A percentile compares a stretch with the other conserved stretches of the same genome.
Evolutionary conservation across 2,888 invertebrate species (phyloP).

Genomic region (Parthenolecanium corni): DNA sequence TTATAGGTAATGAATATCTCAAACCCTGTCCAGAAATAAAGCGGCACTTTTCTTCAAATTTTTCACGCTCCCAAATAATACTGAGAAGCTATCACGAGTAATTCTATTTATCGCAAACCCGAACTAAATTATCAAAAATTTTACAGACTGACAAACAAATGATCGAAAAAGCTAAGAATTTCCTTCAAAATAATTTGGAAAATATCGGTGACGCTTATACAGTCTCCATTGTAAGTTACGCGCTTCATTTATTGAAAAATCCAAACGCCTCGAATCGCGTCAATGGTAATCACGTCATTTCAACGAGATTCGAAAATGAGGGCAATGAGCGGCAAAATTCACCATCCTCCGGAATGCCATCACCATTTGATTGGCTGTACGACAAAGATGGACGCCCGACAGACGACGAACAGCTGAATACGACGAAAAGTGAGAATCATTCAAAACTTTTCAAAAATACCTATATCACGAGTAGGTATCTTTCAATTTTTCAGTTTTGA

Average conservation of each 20-base stretch:
- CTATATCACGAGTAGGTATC: no score
- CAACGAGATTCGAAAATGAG: conserved; percentile 54
- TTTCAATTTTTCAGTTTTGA: not conserved
- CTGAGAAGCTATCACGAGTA: no score
- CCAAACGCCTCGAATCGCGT: conserved; percentile 47
- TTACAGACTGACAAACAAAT: conserved; percentile 5
- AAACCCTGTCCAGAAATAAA: no score
- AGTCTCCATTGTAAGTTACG: conserved; percentile 49
- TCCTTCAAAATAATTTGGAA: conserved; percentile 38
- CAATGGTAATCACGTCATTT: conserved; percentile 46
- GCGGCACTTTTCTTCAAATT: no score
- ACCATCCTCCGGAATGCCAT: conserved; percentile 31
- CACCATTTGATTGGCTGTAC: conserved; percentile 52
- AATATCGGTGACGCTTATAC: conserved; percentile 49
- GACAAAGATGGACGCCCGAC: conserved; percentile 36
- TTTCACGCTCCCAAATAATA: no score
- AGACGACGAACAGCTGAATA: conserved; percentile 32
- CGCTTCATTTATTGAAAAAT: conserved; percentile 47
- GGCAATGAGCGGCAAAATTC: conserved; percentile 53
- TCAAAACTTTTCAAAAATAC: conserved; percentile 9
- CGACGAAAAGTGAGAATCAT: conserved; percentile 31
- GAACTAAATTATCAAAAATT: no score
- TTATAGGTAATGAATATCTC: no score
- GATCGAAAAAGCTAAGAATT: not conserved
- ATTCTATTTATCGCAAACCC: no score